Conservation (phyloP, 1,140 invertebrate genomes). For the Coelopa frigida region DNA sequence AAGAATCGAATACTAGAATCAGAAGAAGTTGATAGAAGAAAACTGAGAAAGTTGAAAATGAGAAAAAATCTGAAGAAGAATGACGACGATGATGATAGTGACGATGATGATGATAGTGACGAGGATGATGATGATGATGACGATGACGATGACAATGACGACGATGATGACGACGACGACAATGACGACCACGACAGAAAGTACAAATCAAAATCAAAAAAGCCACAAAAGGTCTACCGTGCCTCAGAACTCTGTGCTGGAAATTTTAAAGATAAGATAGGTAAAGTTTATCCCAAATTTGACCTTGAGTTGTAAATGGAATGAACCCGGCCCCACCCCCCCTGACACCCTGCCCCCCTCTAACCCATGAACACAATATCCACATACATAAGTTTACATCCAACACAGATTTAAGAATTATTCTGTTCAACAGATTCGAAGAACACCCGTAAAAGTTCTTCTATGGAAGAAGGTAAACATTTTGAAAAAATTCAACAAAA, state of each 20-base stretch:
- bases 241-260: constrained; percentile 35
- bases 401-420: too few species aligned
- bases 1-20: constrained; percentile 9
- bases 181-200: constrained; percentile 47
- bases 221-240: constrained; percentile 36
- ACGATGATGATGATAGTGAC: constrained; percentile 45
- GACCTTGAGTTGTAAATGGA: too few species aligned
- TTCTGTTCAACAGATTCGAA: too few species aligned
- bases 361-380: background rate
- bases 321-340: constrained; percentile 6
- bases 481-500: too few species aligned
- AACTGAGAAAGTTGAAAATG: background rate
- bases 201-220: constrained; percentile 36
- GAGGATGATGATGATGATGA: constrained; percentile 49
- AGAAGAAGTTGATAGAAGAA: constrained; percentile 11
- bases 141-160: constrained; percentile 49
- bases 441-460: too few species aligned
- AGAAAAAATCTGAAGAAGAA: constrained; percentile 29
- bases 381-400: constrained; percentile 4
- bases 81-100: constrained; percentile 43
- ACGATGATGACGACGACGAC: constrained; percentile 49
- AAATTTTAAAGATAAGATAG: constrained; percentile 37
- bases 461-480: too few species aligned
- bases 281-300: constrained; percentile 21
- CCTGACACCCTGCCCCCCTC: background rate